phyloP scores from a whole-genome alignment of 2,113 vertebrate genomes.

The Oreotrochilus melanogaster region DNA sequence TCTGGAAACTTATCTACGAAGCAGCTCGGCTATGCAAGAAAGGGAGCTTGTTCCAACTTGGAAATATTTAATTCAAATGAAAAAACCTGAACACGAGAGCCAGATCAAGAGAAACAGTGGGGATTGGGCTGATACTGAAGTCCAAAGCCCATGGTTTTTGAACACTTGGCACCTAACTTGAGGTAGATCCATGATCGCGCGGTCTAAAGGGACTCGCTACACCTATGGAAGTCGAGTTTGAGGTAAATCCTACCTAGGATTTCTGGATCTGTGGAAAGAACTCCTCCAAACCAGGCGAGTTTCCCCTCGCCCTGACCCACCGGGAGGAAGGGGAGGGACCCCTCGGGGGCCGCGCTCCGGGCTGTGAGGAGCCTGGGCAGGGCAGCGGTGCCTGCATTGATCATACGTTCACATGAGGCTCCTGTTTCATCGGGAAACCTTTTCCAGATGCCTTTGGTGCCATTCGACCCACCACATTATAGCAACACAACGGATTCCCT shows the following conservation, averaged over 20 bases:
- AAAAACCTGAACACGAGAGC: not conserved
- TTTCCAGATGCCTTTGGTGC: no score
- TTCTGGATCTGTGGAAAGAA: fast-evolving
- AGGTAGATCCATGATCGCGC: fast-evolving
- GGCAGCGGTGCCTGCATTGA: no score
- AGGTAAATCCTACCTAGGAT: fast-evolving
- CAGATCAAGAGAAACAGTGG: fast-evolving
- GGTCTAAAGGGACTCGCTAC: fast-evolving
- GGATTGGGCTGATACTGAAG: fast-evolving
- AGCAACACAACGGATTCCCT: no score
- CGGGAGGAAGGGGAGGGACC: not conserved
- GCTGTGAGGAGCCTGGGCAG: not conserved
- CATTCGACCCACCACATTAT: no score
- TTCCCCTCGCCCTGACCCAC: not conserved
- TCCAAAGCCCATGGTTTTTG: fast-evolving
- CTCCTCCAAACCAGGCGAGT: fast-evolving
- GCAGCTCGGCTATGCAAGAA: not conserved
- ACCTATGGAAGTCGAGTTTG: fast-evolving
- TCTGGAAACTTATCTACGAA: not conserved
- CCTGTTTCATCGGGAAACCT: no score
- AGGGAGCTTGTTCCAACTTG: not conserved
- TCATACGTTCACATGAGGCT: no score
- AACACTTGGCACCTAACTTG: fast-evolving
- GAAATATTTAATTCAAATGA: fast-evolving
- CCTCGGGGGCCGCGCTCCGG: not conserved